A percentile compares a stretch with the other conserved stretches of the same genome.
phyloP scores from a whole-genome alignment of 2,797 vertebrate genomes.

The Enoplosus armatus region DNA sequence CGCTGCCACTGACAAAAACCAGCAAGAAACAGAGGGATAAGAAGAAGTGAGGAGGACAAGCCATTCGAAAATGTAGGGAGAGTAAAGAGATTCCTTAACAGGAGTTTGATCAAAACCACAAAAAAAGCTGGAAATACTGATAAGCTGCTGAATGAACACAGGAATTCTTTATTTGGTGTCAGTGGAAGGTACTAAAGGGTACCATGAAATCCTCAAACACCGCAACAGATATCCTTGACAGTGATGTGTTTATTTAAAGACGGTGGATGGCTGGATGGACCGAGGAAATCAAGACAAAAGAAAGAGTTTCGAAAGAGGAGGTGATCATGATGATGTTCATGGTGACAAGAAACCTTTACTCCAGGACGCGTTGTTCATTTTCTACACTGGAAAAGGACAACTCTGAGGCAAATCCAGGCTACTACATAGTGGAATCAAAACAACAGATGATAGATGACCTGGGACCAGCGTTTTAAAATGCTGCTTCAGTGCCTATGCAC shows the following conservation, averaged over 20 bases:
- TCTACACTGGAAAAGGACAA: constrained; percentile 30
- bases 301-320: background rate
- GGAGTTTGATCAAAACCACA: background rate
- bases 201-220: constrained; percentile 8
- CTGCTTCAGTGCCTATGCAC: background rate
- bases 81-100: constrained; percentile 1
- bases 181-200: background rate
- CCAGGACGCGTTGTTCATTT: background rate
- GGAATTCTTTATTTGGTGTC: constrained; percentile 6
- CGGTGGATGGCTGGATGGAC: background rate
- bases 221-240: background rate
- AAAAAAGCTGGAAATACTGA: constrained; percentile 2
- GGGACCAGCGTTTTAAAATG: constrained; percentile 18
- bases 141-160: background rate
- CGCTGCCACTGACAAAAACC: constrained; percentile 73
- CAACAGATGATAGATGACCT: background rate
- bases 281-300: background rate
- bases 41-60: constrained; percentile 87
- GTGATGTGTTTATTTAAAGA: background rate
- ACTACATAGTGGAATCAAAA: background rate
- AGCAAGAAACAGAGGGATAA: constrained; percentile 89
- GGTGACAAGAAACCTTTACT: background rate
- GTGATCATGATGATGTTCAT: background rate
- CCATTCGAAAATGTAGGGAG: background rate
- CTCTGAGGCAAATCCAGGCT: background rate